Percentiles rank a stretch among this genome's conserved stretches.
phyloP scores from a whole-genome alignment of 2,797 vertebrate genomes.

The Artibeus jamaicensis region DNA sequence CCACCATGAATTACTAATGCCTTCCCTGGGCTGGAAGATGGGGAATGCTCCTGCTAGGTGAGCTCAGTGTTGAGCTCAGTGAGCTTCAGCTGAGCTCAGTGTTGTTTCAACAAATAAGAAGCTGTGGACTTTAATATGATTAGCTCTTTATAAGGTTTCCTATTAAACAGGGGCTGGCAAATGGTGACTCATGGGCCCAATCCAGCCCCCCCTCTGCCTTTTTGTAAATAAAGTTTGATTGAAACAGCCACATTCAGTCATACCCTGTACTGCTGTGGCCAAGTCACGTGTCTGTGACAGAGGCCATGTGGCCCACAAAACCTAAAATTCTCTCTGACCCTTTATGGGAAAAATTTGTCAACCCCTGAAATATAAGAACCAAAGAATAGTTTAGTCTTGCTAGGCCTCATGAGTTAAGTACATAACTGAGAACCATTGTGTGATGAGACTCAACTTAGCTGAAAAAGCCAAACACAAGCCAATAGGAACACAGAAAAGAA shows the following conservation, averaged over 20 bases:
- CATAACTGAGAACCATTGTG: background rate
- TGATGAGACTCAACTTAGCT: background rate
- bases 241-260: background rate
- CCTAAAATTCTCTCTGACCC: background rate
- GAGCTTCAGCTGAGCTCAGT: background rate
- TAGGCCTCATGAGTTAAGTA: background rate
- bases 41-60: background rate
- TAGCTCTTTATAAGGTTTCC: background rate
- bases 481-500: background rate
- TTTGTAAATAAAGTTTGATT: background rate
- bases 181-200: background rate
- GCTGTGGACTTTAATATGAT: background rate
- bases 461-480: background rate
- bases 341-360: background rate
- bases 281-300: background rate
- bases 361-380: background rate
- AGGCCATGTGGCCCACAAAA: background rate
- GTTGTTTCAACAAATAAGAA: background rate
- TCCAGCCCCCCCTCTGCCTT: background rate
- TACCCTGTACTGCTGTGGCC: background rate
- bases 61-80: background rate
- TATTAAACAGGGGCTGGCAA: background rate
- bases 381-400: background rate
- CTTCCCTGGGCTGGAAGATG: background rate
- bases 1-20: background rate